Evolutionary conservation across 2,113 vertebrate genomes (phyloP), one percentile per base, ranked within the genome.

Genomic region (Lepus timidus): DNA sequence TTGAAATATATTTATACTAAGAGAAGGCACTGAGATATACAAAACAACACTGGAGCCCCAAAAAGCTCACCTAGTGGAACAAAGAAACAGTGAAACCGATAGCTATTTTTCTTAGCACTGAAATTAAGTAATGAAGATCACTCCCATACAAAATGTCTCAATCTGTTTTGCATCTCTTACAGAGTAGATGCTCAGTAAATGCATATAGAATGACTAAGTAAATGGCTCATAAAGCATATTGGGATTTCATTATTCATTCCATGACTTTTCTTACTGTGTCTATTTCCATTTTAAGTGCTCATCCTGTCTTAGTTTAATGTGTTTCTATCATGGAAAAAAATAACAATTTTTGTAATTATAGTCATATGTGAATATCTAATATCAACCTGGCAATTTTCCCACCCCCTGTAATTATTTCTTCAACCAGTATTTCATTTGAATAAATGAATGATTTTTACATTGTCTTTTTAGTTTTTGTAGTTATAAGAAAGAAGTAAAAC

Each of bases 231-330:
- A 70, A 58, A 13, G 7, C 49, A 89, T 80, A 52, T 58, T 76
- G 27, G 55, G 31, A 62, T 80, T 94, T 85, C 12, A 64, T 76
- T 95, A 39, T 27, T 80, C 62, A 51, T 89, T 65, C 68, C 61
- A 36, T 82, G 19, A 16, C 10, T 73, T 67, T 73, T 75, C 52
- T 78, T 74, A 89, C 64, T 93, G 9, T 67, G 16, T 1, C 31
- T 65, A 62, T 8, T 8, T 6, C 31, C 85, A 51, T 90, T 95
- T 78, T 90, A 85, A 90, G n/a, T 83, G 19, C 19, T 86, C 31
- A 36, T 74, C 29, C 29, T 94, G 39, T 9, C 29, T 82, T 88
- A 62, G 7, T 96, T 95, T 88, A 90, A 94, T 81, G 78, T 92
- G 20, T 78, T 91, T 96, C 74, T 93, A 64, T 68, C 20, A 85